A percentile compares a stretch with the other conserved stretches of the same genome.
Conservation (phyloP, 2,113 vertebrate species). For the Albula glossodonta region DNA sequence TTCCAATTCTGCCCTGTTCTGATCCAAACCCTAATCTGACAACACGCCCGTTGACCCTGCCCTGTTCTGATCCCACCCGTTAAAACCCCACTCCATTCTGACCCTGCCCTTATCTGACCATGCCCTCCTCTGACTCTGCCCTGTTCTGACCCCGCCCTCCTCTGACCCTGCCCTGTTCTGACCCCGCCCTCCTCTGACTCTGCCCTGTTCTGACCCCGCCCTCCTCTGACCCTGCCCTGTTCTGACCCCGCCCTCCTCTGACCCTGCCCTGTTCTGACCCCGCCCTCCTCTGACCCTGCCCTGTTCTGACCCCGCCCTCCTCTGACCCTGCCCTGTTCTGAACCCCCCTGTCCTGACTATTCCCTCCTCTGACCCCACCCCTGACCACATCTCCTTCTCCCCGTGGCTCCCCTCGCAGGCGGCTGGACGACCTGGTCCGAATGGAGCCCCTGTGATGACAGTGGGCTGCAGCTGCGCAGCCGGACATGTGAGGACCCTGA, state of each 20-base stretch:
- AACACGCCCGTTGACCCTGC: neutral
- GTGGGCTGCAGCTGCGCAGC: conserved; percentile 80
- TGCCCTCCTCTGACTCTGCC: neutral
- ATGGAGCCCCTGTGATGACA: conserved; percentile 85
- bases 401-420: conserved; percentile 63
- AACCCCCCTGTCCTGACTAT: neutral
- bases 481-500: conserved; percentile 75
- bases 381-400: neutral
- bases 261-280: neutral
- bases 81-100: neutral
- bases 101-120: neutral
- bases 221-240: neutral
- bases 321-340: too few species aligned
- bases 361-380: neutral
- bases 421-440: conserved; percentile 96
- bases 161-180: neutral
- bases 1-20: neutral
- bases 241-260: neutral
- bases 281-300: neutral
- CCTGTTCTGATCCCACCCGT: too few species aligned
- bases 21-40: too few species aligned
- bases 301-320: too few species aligned
- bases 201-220: too few species aligned
- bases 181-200: too few species aligned
- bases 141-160: neutral